phyloP scores from a whole-genome alignment of 1,140 invertebrate species.

The Hyposmocoma kahamanoa region DNA sequence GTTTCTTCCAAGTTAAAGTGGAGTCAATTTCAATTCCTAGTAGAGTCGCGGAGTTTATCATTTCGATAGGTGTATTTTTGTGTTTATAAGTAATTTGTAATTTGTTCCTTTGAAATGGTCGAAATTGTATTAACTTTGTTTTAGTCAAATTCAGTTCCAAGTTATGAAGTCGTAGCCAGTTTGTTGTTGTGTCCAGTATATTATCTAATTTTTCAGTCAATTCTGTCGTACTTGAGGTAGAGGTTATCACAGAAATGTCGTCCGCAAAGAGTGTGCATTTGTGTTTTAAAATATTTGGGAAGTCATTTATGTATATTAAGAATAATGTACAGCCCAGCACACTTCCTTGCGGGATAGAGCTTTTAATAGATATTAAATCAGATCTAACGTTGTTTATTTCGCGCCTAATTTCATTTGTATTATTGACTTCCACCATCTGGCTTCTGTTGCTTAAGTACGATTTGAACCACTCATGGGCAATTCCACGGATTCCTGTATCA shows the following conservation, averaged over 20 bases:
- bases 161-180: neutral
- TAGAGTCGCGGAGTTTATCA: neutral
- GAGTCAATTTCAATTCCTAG: conserved; percentile 3
- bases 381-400: neutral
- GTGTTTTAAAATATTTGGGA: neutral
- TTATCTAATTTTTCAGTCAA: neutral
- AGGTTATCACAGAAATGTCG: conserved; percentile 1
- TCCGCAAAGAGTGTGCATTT: conserved; percentile 5
- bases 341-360: conserved; percentile 6
- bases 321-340: conserved; percentile 3
- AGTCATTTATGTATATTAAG: conserved; percentile 7
- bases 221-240: neutral
- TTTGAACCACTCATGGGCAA: conserved; percentile 3
- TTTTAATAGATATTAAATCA: neutral
- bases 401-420: neutral
- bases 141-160: conserved; percentile 2
- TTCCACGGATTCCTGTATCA: conserved; percentile 2
- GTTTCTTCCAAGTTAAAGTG: neutral
- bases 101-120: neutral
- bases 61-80: neutral
- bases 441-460: conserved; percentile 1
- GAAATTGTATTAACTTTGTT: conserved; percentile 8
- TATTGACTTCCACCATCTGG: conserved; percentile 2
- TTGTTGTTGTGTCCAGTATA: neutral
- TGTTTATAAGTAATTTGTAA: neutral